A percentile compares a stretch with the other conserved stretches of the same genome.
Evolutionary conservation across 2,113 vertebrate species (phyloP).

Genomic region (Myocastor coypus): DNA sequence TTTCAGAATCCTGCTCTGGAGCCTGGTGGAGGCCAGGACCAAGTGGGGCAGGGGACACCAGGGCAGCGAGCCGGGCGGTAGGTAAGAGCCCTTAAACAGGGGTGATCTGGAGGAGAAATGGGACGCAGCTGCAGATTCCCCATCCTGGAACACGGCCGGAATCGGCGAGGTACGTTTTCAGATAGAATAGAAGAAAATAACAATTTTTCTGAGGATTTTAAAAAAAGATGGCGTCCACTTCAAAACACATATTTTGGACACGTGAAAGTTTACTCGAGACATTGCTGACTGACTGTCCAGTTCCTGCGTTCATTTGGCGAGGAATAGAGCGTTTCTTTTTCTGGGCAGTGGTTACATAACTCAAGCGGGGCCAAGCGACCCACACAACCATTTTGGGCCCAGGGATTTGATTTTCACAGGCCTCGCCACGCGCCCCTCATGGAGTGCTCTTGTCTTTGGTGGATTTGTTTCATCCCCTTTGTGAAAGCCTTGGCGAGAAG

Average conservation of each 20-base stretch:
- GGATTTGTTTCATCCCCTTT: conserved; percentile 73
- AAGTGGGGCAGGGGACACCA: not conserved
- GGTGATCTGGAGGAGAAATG: not conserved
- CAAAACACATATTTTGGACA: conserved; percentile 20
- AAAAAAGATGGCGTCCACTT: not conserved
- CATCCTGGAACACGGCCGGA: not conserved
- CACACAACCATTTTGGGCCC: conserved; percentile 21
- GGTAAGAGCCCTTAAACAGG: not conserved
- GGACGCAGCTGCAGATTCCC: not conserved
- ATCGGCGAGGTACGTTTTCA: not conserved
- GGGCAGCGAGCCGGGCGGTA: not conserved
- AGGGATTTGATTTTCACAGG: conserved; percentile 32
- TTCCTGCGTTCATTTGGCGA: conserved; percentile 61
- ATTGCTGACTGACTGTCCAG: conserved; percentile 51
- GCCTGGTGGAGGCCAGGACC: not conserved
- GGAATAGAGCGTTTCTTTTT: conserved; percentile 57
- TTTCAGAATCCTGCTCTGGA: not conserved
- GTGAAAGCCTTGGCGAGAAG: conserved; percentile 67
- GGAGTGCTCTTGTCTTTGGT: conserved; percentile 68
- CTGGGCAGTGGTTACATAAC: not conserved
- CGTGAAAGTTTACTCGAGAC: not conserved
- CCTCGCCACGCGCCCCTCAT: not conserved
- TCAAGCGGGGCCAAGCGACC: conserved; percentile 33
- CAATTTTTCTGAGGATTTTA: not conserved
- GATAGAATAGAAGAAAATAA: not conserved